phyloP scores from a whole-genome alignment of 2,797 vertebrate genomes.

The Rhodeus uyekii region DNA sequence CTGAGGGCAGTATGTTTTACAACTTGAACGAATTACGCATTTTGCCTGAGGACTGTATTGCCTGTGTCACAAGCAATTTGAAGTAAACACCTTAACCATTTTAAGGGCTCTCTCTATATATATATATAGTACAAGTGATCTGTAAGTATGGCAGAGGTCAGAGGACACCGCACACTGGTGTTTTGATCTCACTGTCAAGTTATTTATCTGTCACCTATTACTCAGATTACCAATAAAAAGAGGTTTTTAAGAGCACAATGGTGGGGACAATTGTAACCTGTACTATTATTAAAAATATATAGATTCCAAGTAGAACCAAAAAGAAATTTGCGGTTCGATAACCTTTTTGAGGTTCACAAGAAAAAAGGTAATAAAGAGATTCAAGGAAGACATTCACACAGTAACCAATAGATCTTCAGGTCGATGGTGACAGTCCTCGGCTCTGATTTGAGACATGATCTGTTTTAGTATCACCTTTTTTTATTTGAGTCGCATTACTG shows the following conservation, averaged over 20 bases:
- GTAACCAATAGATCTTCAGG: too few relatives aligned
- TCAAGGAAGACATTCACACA: too few relatives aligned
- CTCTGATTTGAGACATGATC: too few relatives aligned
- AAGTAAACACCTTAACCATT: constrained; percentile 45
- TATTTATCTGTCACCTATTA: constrained; percentile 2
- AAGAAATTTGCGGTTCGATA: neutral
- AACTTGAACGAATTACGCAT: constrained; percentile 30
- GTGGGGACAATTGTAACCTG: neutral
- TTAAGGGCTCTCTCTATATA: constrained; percentile 39
- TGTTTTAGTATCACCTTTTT: too few relatives aligned
- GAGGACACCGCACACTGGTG: neutral
- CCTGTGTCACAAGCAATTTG: constrained; percentile 49
- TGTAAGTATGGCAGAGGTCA: constrained; percentile 20
- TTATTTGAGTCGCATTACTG: too few relatives aligned
- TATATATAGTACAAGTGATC: constrained; percentile 34
- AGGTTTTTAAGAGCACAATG: neutral
- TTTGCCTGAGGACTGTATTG: constrained; percentile 34
- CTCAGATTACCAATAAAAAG: neutral
- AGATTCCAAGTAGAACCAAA: neutral
- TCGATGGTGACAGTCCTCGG: too few relatives aligned
- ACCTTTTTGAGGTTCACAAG: neutral
- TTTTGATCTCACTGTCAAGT: neutral
- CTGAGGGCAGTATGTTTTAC: constrained; percentile 35
- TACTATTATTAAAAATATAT: neutral
- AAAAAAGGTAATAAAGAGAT: too few relatives aligned